Conservation (phyloP, 2,113 vertebrate genomes). For the Clarias batrachus region DNA sequence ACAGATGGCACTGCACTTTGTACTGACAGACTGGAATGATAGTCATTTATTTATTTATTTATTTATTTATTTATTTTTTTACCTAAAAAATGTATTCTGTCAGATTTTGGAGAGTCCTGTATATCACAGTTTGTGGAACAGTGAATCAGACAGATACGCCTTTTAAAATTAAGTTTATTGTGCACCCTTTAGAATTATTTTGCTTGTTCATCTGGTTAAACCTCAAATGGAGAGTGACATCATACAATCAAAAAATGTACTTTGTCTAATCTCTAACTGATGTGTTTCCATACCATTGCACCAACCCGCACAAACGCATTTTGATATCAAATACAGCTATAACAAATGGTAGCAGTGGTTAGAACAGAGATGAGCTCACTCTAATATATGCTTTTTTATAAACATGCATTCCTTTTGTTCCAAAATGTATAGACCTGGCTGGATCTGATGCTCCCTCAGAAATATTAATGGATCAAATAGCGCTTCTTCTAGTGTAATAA, state of each 20-base stretch:
- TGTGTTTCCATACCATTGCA: not conserved
- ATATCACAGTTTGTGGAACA: not conserved
- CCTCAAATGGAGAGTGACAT: conserved; percentile 6
- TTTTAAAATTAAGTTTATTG: not conserved
- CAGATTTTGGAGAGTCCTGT: not conserved
- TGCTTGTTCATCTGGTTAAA: not conserved
- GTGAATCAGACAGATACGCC: not conserved
- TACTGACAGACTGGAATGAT: not conserved
- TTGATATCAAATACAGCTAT: not conserved
- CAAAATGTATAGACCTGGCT: too few relatives aligned
- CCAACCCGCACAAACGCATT: not conserved
- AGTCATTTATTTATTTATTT: not conserved
- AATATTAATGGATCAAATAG: not conserved
- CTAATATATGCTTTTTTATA: not conserved
- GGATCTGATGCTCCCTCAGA: not conserved
- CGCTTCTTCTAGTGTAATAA: not conserved
- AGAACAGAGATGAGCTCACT: not conserved
- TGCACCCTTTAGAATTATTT: not conserved
- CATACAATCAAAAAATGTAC: not conserved
- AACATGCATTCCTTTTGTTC: too few relatives aligned
- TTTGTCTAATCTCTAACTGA: not conserved
- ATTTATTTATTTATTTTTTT: too few relatives aligned
- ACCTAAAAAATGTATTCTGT: not conserved
- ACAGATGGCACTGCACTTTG: not conserved
- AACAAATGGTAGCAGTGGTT: not conserved